A percentile compares a stretch with the other conserved stretches of the same genome.
Conservation (phyloP, 2,113 vertebrate genomes). For the Vidua macroura region DNA sequence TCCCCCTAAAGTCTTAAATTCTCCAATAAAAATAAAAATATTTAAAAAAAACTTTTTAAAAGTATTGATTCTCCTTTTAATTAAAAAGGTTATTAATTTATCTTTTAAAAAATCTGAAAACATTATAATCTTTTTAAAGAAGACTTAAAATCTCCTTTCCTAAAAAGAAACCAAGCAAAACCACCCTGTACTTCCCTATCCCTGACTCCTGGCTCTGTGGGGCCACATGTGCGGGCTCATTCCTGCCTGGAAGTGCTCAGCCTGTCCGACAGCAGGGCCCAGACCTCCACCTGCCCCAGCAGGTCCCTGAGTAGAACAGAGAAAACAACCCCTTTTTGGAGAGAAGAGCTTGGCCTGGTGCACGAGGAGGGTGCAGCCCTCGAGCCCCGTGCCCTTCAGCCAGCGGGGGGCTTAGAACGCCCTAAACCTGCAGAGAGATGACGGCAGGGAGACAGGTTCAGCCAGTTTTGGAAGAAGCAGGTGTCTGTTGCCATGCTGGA, state of each 20-base stretch:
- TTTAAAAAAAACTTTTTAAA: background rate
- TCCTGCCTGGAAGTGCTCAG: fast-evolving
- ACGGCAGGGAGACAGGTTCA: background rate
- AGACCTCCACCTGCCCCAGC: background rate
- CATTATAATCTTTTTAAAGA: background rate
- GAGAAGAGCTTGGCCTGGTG: background rate
- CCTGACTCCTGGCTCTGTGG: fast-evolving
- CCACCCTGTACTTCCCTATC: fast-evolving
- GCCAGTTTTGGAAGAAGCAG: slow-evolving; percentile 41
- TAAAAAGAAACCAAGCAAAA: background rate
- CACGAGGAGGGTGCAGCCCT: background rate
- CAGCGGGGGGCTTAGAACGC: fast-evolving
- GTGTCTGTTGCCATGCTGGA: background rate
- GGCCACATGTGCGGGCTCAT: fast-evolving
- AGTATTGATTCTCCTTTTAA: background rate
- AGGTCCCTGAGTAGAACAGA: background rate
- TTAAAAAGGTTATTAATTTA: background rate
- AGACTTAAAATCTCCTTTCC: background rate
- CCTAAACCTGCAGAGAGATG: background rate
- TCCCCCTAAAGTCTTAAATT: background rate
- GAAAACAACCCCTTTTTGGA: background rate
- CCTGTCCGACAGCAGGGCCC: fast-evolving
- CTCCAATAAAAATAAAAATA: background rate
- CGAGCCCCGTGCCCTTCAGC: fast-evolving
- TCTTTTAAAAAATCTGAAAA: background rate